Conservation (phyloP, 1,140 invertebrate genomes). For the Zaprionus tsacasi region DNA sequence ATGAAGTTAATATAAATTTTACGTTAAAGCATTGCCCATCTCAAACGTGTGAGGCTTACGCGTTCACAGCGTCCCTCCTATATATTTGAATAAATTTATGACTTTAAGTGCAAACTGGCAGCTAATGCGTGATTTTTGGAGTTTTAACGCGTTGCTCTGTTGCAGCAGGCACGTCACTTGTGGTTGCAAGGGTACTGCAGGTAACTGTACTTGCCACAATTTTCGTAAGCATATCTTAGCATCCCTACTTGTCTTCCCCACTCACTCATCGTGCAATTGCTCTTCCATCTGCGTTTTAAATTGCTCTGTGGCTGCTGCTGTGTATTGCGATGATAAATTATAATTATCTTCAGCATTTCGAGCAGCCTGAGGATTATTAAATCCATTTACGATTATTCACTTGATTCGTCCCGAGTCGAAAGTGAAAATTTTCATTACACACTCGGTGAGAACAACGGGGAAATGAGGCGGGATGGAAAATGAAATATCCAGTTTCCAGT, state of each 20-base stretch:
- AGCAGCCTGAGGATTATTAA: constrained; percentile 2
- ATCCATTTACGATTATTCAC: constrained; percentile 9
- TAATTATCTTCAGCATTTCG: background rate
- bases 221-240: background rate
- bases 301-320: background rate
- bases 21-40: constrained; percentile 56
- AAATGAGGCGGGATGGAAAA: constrained; percentile 7
- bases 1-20: constrained; percentile 82
- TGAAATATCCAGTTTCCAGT: constrained; percentile 18
- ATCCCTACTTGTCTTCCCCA: background rate
- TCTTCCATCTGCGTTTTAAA: background rate
- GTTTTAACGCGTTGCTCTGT: constrained; percentile 40
- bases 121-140: constrained; percentile 78
- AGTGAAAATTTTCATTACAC: constrained; percentile 63
- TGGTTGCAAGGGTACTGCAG: background rate
- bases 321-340: background rate
- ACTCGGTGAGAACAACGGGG: background rate
- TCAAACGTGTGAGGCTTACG: constrained; percentile 43
- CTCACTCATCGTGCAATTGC: background rate
- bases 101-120: constrained; percentile 81
- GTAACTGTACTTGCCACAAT: background rate
- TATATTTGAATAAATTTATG: constrained; percentile 82
- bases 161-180: constrained; percentile 52
- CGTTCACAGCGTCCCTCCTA: constrained; percentile 24
- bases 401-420: constrained; percentile 23